Evolutionary conservation across 35 echinoderm and acorn worm species (phyloP), one percentile per base, ranked within the genome.

Genomic region (Apostichopus japonicus): DNA sequence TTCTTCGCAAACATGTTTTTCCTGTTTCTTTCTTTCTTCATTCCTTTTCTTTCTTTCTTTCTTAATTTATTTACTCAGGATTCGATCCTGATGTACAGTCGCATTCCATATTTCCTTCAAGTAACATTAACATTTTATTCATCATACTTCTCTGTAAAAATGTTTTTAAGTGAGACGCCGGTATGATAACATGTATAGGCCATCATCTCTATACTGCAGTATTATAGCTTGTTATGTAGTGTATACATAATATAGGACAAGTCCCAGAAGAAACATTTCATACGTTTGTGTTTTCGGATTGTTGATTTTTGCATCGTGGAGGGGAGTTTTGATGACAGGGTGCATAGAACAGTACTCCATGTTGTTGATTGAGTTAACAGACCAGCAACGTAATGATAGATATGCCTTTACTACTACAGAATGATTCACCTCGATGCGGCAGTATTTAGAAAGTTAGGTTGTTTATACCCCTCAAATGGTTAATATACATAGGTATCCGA

Each of bases 41-140:
- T 44, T 33, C 27, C 27, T 33, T 33, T 33, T 33, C 27, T 33
- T 33, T 33, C 33, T 83, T 55, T 83, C 54, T 54, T 44, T 24
- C 54, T 24, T 55, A 83, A 55, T 83, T 83, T 83, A 83, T 83
- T 83, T 83, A 83, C 79, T 83, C 79, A 83, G 51, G 79, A 55
- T 33, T 83, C 51, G 19, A 83, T 53, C 79, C 17, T 54, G 63
- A 67, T 83, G 54, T 8, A 83, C 33, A 19, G n/a, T 55, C 44
- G 54, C 79, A 83, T 83, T 83, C 79, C 79, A 53, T 83, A 83
- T 54, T 83, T 83, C 54, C 54, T 83, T 83, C 7, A 54, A 55
- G 14, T 54, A 14, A 83, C 24, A 14, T 54, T 83, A 51, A 54
- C 79, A 83, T 83, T 83, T 83, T 83, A 24, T 79, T 79, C 77